A percentile compares a stretch with the other conserved stretches of the same genome.
phyloP scores from a whole-genome alignment of 2,113 vertebrate species.

The rat (Rattus norvegicus) region DNA sequence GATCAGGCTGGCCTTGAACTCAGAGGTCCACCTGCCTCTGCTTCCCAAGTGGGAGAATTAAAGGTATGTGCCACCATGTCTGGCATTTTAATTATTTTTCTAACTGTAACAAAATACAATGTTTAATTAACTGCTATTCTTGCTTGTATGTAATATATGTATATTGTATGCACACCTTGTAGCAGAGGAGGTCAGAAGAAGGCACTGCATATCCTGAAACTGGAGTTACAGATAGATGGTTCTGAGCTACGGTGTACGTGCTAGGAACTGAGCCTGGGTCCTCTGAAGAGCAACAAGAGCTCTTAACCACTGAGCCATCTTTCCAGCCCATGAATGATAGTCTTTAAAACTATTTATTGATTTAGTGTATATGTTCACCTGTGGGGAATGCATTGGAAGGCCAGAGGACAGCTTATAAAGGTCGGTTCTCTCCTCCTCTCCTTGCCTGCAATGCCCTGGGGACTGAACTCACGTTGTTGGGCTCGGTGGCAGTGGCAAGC shows the following conservation, averaged over 20 bases:
- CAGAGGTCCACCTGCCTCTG: neutral
- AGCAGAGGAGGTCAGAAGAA: neutral
- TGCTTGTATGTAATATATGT: neutral
- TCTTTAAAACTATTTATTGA: neutral
- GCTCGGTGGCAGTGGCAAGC: neutral
- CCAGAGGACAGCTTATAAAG: neutral
- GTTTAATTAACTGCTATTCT: slow-evolving; percentile 25
- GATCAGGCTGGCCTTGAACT: neutral
- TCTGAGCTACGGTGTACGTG: neutral
- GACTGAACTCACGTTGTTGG: neutral
- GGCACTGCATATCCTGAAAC: neutral
- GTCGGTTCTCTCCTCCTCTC: neutral
- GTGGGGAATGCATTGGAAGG: neutral
- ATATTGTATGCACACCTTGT: neutral
- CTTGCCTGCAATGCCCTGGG: neutral
- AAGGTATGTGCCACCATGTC: neutral
- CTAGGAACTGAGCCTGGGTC: neutral
- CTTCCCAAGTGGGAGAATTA: neutral
- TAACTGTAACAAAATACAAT: slow-evolving; percentile 44
- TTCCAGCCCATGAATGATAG: neutral
- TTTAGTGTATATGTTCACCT: neutral
- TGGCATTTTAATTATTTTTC: neutral
- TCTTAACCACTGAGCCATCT: neutral
- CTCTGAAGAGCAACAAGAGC: neutral
- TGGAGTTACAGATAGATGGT: neutral